phyloP scores from a whole-genome alignment of 2,113 vertebrate genomes.

The Tragelaphus imberbis region DNA sequence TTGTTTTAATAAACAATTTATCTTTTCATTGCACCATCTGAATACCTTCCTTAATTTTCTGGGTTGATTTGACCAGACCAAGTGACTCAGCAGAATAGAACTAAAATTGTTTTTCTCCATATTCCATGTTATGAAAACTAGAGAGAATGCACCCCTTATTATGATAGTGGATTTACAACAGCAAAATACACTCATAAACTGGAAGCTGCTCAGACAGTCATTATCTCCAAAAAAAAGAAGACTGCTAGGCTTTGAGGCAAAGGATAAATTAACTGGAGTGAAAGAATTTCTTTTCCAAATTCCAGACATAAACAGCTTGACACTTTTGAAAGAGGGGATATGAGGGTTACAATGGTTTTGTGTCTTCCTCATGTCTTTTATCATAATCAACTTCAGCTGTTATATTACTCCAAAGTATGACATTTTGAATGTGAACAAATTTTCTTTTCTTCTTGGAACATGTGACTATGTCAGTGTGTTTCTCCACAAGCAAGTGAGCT shows the following conservation, averaged over 20 bases:
- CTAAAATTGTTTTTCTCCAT: not conserved
- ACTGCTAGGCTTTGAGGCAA: conserved; percentile 23
- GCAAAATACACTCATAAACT: not conserved
- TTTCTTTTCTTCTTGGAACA: not conserved
- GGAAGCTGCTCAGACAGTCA: conserved; percentile 2
- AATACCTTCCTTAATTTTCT: not conserved
- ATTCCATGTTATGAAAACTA: not conserved
- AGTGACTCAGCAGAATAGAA: not conserved
- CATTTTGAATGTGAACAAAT: conserved; percentile 13
- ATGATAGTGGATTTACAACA: not conserved
- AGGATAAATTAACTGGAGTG: conserved; percentile 37
- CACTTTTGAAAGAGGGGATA: conserved; percentile 32
- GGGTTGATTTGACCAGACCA: not conserved
- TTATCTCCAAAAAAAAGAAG: conserved; percentile 1
- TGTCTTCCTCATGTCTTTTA: conserved; percentile 49
- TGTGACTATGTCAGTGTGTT: not conserved
- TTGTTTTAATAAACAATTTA: not conserved
- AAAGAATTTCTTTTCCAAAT: conserved; percentile 50
- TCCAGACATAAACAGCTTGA: conserved; percentile 48
- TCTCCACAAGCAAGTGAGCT: not conserved
- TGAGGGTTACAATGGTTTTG: not conserved
- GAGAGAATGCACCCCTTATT: not conserved
- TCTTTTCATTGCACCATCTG: not conserved
- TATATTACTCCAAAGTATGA: not conserved
- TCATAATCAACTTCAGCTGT: conserved; percentile 42